Percentiles rank a stretch among this genome's conserved stretches.
Conservation (phyloP, 2,113 vertebrate genomes). For the Osmerus mordax region DNA sequence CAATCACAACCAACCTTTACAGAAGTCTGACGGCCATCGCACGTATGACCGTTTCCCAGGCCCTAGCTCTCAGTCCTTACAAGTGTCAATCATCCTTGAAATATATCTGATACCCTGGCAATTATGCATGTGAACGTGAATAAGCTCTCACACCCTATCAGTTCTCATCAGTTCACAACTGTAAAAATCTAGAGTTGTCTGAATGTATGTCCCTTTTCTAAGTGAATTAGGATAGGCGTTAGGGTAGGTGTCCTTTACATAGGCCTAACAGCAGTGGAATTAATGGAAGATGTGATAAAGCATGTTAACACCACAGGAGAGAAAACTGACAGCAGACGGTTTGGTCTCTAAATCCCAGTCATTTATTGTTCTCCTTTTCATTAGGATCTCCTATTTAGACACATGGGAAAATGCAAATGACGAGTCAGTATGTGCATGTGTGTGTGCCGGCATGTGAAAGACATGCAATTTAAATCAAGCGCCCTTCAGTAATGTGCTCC, state of each 20-base stretch:
- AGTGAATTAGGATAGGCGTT: slow-evolving; percentile 54
- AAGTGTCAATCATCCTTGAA: background rate
- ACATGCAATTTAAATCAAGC: slow-evolving; percentile 50
- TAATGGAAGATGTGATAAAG: slow-evolving; percentile 54
- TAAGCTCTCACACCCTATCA: background rate
- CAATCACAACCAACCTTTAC: slow-evolving; percentile 1
- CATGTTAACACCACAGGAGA: slow-evolving; percentile 38
- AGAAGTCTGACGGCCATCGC: slow-evolving; percentile 3
- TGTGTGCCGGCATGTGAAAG: slow-evolving; percentile 18
- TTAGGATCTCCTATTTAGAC: slow-evolving; percentile 21
- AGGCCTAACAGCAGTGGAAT: slow-evolving; percentile 53
- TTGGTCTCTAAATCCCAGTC: slow-evolving; percentile 35
- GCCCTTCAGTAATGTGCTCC: background rate
- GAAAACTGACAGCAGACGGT: slow-evolving; percentile 34
- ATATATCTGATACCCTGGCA: background rate
- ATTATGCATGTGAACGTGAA: background rate
- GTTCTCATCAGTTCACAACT: slow-evolving; percentile 6
- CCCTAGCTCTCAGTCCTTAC: background rate
- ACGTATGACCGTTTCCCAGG: background rate
- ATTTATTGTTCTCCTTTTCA: slow-evolving; percentile 31
- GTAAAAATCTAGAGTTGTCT: slow-evolving; percentile 12
- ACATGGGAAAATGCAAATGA: slow-evolving; percentile 4
- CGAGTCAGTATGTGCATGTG: background rate
- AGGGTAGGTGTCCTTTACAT: slow-evolving; percentile 22
- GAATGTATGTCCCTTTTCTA: slow-evolving; percentile 52